Conservation (phyloP, 2,888 invertebrate species). For the Isotomurus palustris region DNA sequence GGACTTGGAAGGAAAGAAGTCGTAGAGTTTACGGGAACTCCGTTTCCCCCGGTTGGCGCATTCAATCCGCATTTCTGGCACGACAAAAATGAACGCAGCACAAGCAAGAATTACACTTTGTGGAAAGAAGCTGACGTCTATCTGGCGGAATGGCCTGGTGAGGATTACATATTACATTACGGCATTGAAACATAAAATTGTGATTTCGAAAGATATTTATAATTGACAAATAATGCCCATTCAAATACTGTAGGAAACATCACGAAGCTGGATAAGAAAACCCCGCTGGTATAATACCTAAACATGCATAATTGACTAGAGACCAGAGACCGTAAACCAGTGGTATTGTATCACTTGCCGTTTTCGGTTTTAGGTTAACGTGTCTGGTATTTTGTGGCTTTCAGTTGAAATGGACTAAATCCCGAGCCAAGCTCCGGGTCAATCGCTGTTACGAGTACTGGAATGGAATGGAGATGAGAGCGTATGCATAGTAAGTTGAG, state of each 20-base stretch:
- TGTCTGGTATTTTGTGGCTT: no score
- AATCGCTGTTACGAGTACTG: conserved; percentile 30
- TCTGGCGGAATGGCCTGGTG: conserved; percentile 43
- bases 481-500: conserved; percentile 43
- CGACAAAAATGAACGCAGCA: conserved; percentile 40
- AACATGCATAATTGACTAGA: no score
- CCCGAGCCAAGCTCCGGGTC: conserved; percentile 31
- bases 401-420: conserved; percentile 36
- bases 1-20: background rate
- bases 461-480: conserved; percentile 36
- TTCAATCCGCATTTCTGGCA: conserved; percentile 21
- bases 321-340: no score
- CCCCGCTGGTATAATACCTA: conserved; percentile 18
- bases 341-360: no score
- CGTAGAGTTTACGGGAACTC: conserved; percentile 21
- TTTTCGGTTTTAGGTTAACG: no score
- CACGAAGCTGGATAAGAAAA: conserved; percentile 1
- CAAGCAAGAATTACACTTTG: conserved; percentile 28
- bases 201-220: background rate
- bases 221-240: background rate
- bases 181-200: no score
- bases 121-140: conserved; percentile 34
- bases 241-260: conserved; percentile 2
- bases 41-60: conserved; percentile 16
- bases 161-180: background rate